Percentiles rank a stretch among this genome's conserved stretches.
These are phyloP conservation scores for Tangara arthus DNA, from an alignment of 2,797 vertebrate species.

Conservation along the genomic window DNA sequence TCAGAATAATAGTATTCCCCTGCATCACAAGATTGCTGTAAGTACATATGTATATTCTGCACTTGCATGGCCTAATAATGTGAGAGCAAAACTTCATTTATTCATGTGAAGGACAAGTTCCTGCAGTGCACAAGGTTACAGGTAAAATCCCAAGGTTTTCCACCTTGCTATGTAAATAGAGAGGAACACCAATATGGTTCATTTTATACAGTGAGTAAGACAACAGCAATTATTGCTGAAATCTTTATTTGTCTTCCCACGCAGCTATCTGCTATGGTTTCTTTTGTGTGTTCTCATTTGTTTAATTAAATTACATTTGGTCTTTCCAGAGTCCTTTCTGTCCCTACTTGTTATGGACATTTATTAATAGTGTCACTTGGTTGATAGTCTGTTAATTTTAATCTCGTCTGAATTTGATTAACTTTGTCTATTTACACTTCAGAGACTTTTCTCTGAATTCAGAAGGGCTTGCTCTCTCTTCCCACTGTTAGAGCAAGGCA, in stretches of 20 bases:
- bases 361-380: constrained; percentile 69
- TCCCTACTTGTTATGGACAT: constrained; percentile 50
- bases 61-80: neutral
- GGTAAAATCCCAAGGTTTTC: constrained; percentile 35
- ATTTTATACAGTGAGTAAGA: constrained; percentile 4
- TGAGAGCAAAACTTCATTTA: constrained; percentile 26
- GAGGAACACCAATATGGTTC: neutral
- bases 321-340: constrained; percentile 43
- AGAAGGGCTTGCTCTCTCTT: constrained; percentile 28
- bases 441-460: constrained; percentile 54
- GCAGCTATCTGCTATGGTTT: constrained; percentile 5
- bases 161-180: neutral
- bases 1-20: constrained; percentile 48
- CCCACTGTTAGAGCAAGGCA: neutral
- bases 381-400: constrained; percentile 71
- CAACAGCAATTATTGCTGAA: constrained; percentile 36
- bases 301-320: constrained; percentile 67
- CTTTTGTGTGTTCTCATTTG: constrained; percentile 37
- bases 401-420: constrained; percentile 64
- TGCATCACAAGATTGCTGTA: constrained; percentile 16
- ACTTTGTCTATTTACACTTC: constrained; percentile 67
- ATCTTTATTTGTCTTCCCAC: constrained; percentile 42
- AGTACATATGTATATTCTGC: neutral
- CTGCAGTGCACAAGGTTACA: neutral
- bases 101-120: neutral